Evolutionary conservation across 2,888 invertebrate genomes (phyloP), one percentile per base, ranked within the genome.

Genomic region (Stenolophus ochropezus): DNA sequence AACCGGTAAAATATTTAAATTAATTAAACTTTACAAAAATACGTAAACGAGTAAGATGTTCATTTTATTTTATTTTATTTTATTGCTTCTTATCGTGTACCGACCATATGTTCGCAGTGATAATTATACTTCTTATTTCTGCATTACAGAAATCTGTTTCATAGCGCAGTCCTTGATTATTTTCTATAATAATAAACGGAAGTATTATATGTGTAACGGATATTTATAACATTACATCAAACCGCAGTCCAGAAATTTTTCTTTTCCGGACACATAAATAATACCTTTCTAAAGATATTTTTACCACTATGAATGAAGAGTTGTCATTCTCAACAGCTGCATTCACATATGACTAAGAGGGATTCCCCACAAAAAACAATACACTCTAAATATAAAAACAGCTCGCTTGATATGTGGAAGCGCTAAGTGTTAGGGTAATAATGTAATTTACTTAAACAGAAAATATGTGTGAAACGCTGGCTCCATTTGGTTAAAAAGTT

Each of bases 311-410:
- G 33, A 42, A 42, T 42, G 33, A 42, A 42, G 33, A 42, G 11
- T 42, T 42, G 33, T 42, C 8, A 42, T 11, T 42, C 11, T 11
- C 6, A 11, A 42, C 33, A 42, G 4, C 33, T 42, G 33, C 33
- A 1, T 42, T 42, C 33, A 42, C 33, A 42, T 42, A 42, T 42
- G 33, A 42, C 33, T 42, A 42, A 42, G 33, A 42, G 33, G 33
- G 33, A 42, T 42, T 42, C 33, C 33, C 33, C 8, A 42, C 33
- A 42, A 42, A 42, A 42, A 42, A 42, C 33, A 42, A 2, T 11
- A 42, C 1, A 42, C 8, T 65, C 65, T 65, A 65, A 65, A 65
- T 65, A 33, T 65, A 65, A 65, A 65, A 65, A 65, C 23, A 65
- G 6, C 1, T 0, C 21, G 14, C 23, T 11, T 25, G 33, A 16